A percentile compares a stretch with the other conserved stretches of the same genome.
These are phyloP conservation scores for Uloborus plumipes DNA, from an alignment of 2,888 invertebrate genomes.

Conservation along the genomic window DNA sequence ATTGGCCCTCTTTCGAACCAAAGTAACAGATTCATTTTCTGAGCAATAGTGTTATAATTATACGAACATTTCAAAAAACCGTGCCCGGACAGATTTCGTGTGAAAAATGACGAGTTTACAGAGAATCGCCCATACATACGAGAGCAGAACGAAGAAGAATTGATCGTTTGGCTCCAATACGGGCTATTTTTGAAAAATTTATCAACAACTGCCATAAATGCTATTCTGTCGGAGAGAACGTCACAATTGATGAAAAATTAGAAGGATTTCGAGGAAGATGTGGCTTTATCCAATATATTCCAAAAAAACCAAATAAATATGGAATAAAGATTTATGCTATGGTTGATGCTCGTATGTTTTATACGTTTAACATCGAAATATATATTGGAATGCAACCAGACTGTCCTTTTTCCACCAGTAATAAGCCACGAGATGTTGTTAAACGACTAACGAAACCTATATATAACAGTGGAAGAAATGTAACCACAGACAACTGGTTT, in stretches of 20 bases:
- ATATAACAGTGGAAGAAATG: conserved; percentile 10
- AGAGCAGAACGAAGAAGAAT: no score
- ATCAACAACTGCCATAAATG: neutral
- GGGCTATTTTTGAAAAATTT: neutral
- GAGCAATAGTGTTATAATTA: no score
- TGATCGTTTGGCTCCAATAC: neutral
- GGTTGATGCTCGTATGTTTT: neutral
- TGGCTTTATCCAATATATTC: no score
- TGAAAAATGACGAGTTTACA: no score
- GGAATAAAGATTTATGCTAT: neutral
- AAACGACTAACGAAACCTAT: neutral
- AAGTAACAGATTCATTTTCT: no score
- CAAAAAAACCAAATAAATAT: neutral
- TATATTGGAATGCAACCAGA: neutral
- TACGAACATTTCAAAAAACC: no score
- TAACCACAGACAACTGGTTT: conserved; percentile 16
- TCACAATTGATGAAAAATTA: no score
- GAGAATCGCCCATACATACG: no score
- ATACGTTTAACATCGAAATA: neutral
- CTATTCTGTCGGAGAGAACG: neutral
- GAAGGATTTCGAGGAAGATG: no score
- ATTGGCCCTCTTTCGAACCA: no score
- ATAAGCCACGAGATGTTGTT: neutral
- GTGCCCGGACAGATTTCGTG: no score
- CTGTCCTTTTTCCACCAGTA: neutral